Evolutionary conservation across 2,888 invertebrate species (phyloP).

Genomic region (Osedax fenrisi): DNA sequence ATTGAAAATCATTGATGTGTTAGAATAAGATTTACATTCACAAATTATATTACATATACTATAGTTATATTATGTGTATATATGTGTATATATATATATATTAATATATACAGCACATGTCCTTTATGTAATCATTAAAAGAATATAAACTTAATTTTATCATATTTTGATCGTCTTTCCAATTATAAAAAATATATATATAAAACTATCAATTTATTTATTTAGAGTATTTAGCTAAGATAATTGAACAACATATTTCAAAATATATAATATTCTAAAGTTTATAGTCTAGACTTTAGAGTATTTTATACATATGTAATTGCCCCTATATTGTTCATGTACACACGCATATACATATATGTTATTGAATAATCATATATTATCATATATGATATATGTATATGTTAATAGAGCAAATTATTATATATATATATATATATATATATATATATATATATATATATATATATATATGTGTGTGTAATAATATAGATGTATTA

Average conservation of each 20-base stretch:
- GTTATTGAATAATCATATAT: too few relatives aligned
- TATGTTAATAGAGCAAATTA: too few relatives aligned
- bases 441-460: neutral
- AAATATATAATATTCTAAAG: too few relatives aligned
- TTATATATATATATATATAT: too few relatives aligned
- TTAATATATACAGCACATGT: neutral
- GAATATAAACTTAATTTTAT: too few relatives aligned
- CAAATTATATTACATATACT: neutral
- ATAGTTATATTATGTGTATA: neutral
- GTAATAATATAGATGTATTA: neutral
- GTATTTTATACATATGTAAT: constrained; percentile 8
- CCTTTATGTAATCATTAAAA: too few relatives aligned
- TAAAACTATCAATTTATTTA: neutral
- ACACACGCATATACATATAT: neutral
- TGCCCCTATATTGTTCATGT: neutral
- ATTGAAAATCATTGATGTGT: too few relatives aligned
- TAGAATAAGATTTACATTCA: too few relatives aligned
- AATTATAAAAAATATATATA: neutral
- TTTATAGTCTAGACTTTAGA: too few relatives aligned
- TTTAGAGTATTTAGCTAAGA: neutral
- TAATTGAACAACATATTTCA: neutral
- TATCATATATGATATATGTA: too few relatives aligned
- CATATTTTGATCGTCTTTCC: too few relatives aligned
- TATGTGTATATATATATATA: neutral
- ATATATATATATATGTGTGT: neutral